These are phyloP conservation scores for Eupsittula cactorum DNA, from an alignment of 2,113 vertebrate genomes.

Conservation along the genomic window DNA sequence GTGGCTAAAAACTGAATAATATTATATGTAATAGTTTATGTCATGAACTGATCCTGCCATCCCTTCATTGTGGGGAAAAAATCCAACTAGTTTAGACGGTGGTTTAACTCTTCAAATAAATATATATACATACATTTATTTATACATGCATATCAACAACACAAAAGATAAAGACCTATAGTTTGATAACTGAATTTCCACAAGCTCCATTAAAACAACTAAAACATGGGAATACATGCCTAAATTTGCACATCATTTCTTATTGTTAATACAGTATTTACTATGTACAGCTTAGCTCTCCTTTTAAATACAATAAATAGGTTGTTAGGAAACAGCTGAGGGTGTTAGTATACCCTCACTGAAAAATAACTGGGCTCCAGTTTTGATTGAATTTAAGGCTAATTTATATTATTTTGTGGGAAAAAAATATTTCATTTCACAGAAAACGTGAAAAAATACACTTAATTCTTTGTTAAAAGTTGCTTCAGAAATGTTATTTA, in stretches of 20 bases:
- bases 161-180: background rate
- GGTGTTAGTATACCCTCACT: background rate
- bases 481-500: background rate
- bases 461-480: background rate
- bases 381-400: background rate
- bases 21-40: background rate
- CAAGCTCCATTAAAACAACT: background rate
- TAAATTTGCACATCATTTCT: background rate
- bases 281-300: background rate
- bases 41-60: background rate
- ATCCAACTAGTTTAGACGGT: background rate
- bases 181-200: background rate
- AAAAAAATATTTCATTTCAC: background rate
- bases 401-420: background rate
- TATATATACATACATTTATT: background rate
- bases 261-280: background rate
- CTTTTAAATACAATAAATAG: background rate
- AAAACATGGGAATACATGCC: background rate
- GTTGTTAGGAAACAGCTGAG: background rate
- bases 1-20: background rate
- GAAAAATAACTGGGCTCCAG: background rate
- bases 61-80: background rate
- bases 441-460: background rate
- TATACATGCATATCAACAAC: background rate
- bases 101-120: background rate